Evolutionary conservation across 2,888 invertebrate species (phyloP).

Genomic region (Eubasilissa splendida): DNA sequence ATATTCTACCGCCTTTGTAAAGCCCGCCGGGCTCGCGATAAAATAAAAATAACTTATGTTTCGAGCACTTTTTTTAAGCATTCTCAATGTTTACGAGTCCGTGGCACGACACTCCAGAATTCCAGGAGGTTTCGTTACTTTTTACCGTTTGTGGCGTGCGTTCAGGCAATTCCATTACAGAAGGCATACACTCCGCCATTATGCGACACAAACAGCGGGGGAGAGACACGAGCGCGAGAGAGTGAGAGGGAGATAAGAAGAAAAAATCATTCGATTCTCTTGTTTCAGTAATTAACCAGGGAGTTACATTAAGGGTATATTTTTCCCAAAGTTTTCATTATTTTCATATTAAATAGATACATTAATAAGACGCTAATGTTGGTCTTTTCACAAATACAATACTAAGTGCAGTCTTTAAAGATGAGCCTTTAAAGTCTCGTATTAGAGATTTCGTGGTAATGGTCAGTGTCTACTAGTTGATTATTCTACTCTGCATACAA

Average conservation of each 20-base stretch:
- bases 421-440: no score
- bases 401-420: no score
- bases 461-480: no score
- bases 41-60: slow-evolving; percentile 52
- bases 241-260: neutral
- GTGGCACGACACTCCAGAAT: slow-evolving; percentile 47
- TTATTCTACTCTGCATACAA: no score
- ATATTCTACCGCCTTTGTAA: neutral
- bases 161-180: slow-evolving; percentile 43
- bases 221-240: slow-evolving; percentile 6
- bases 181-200: slow-evolving; percentile 42
- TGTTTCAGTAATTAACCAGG: slow-evolving; percentile 42
- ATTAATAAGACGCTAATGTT: no score
- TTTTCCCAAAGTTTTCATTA: neutral
- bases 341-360: no score
- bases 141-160: slow-evolving; percentile 49
- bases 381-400: no score
- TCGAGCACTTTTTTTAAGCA: slow-evolving; percentile 52
- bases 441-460: no score
- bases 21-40: slow-evolving; percentile 1
- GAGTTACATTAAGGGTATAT: neutral
- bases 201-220: slow-evolving; percentile 50
- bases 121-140: slow-evolving; percentile 24
- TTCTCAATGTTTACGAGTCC: slow-evolving; percentile 51
- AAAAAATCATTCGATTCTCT: slow-evolving; percentile 41